Base-by-base conservation (phyloP, 2,797 vertebrate species). In the Geotrypetes seraphini region DNA sequence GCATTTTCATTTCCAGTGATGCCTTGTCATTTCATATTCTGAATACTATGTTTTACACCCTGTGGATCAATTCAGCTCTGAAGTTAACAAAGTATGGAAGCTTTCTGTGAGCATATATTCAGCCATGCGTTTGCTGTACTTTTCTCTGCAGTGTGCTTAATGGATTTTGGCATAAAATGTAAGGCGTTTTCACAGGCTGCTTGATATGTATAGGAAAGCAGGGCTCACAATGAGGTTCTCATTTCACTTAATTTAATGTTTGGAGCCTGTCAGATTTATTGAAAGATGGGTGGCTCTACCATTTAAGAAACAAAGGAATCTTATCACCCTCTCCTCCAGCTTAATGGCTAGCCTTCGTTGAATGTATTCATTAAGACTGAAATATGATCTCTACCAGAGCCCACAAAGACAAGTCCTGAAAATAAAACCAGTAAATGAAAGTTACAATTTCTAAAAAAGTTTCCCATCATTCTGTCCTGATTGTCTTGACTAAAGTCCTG, bases 211-310 rank as follows among this genome's bases (percentile, higher is more conserved):
- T 43, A 55, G 32, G 30, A 46, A 50, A 63, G 47, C 31, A 36
- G 1, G 3, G 17, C 10, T 65, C 47, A 53, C 30, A 66, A 49
- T 39, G 34, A 59, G 22, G 27, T 37, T 65, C 66, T 62, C 31
- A 44, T 68, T 64, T 53, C 37, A 53, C 37, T 60, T 58, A 52
- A 55, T 62, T 42, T 49, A n/a, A 47, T 60, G 40, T 61, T 57
- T 62, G 38, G 37, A 43, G 25, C 47, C 46, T 60, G 53, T 47
- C 50, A 59, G 44, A 24, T 47, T 43, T 31, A 15, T 41, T 52
- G 50, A 66, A 52, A 53, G 32, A 36, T 53, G 33, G 22, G 32
- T 12, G 30, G 33, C 45, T 35, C 8, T 18, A 18, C 5, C 4
- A 4, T 27, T 25, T 43, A 32, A 27, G 17, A 29, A 47, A 47